phyloP scores from a whole-genome alignment of 2,797 vertebrate species.

The Geotrypetes seraphini region DNA sequence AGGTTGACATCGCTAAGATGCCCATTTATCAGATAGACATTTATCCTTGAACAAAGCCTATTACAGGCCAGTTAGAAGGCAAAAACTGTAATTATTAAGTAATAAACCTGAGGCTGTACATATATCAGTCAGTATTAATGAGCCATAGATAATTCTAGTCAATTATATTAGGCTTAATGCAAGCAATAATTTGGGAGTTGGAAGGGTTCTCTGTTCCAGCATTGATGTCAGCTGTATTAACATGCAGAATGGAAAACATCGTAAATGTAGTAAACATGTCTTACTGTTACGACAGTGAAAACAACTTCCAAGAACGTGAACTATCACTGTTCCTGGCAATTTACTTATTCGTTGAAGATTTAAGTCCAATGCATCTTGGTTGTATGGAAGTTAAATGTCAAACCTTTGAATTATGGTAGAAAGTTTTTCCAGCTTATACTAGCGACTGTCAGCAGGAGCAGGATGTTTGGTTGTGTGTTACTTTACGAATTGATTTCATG shows the following conservation, averaged over 20 bases:
- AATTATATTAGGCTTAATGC: conserved; percentile 9
- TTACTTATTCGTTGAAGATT: too few relatives aligned
- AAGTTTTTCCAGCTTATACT: too few relatives aligned
- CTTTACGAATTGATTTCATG: too few relatives aligned
- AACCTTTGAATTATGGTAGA: too few relatives aligned
- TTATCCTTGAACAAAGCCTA: conserved; percentile 12
- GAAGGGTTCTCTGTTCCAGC: conserved; percentile 3
- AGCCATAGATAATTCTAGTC: conserved; percentile 9
- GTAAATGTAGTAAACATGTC: not conserved
- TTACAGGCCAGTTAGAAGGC: conserved; percentile 7
- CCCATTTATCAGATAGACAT: conserved; percentile 7
- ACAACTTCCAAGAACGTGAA: too few relatives aligned
- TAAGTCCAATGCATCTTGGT: too few relatives aligned
- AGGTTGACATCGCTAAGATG: conserved; percentile 6
- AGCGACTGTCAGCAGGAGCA: too few relatives aligned
- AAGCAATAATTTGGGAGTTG: not conserved
- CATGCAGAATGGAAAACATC: not conserved
- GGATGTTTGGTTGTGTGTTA: too few relatives aligned
- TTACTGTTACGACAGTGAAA: too few relatives aligned
- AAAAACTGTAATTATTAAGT: conserved; percentile 6
- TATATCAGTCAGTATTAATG: conserved; percentile 1
- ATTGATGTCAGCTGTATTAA: not conserved
- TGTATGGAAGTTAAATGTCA: too few relatives aligned
- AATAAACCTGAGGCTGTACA: conserved; percentile 2
- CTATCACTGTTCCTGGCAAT: too few relatives aligned